Base-by-base conservation (phyloP, 2,888 invertebrate genomes). In the Pyrrhosoma nymphula region DNA sequence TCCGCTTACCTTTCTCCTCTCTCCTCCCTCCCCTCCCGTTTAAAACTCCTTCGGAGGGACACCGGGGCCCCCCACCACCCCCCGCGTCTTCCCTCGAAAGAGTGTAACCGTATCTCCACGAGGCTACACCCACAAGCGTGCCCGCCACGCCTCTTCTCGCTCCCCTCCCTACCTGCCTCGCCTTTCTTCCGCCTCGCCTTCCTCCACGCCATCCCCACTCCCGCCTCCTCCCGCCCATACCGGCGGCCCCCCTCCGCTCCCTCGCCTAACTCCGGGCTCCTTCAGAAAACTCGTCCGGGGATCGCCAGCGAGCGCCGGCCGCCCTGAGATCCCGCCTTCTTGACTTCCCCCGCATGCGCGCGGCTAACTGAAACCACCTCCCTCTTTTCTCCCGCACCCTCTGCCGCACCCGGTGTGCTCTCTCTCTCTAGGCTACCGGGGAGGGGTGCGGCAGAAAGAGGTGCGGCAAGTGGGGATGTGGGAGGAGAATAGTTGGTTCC, bases 301-400 rank as follows among this genome's bases (percentile, higher is more conserved):
- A 23, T 23, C 69, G 26, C 26, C 69, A 23, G 69, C 69, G 69
- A 0, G 60, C 16, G 1, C 60, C 18, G 60, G 20, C 60, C 26
- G 69, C 69, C n/a, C 10, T 69, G 60, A 91, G 26, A 91, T 91
- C 91, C 91, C 91, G 91, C 91, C 91, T 91, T 91, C 91, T 56
- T 60, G 39, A 12, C 0, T 12, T 47, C 69, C 63, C 69, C 20
- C 93, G 93, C 93, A 93, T 93, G 93, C 93, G 93, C 93, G 93
- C 10, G 16, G 69, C 26, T 23, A n/a, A 55, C 89, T 89, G 16
- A 20, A n/a, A 69, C 60, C 60, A n/a, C 47, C 93, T 63, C 63
- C 93, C 63, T 69, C 47, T 93, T n/a, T 82, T 35, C 82, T 35
- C 12, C 30, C 82, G 30, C 16, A 16, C 30, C 30, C 35, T 26